phyloP scores from a whole-genome alignment of 1,140 invertebrate genomes.

The Globodera rostochiensis region DNA sequence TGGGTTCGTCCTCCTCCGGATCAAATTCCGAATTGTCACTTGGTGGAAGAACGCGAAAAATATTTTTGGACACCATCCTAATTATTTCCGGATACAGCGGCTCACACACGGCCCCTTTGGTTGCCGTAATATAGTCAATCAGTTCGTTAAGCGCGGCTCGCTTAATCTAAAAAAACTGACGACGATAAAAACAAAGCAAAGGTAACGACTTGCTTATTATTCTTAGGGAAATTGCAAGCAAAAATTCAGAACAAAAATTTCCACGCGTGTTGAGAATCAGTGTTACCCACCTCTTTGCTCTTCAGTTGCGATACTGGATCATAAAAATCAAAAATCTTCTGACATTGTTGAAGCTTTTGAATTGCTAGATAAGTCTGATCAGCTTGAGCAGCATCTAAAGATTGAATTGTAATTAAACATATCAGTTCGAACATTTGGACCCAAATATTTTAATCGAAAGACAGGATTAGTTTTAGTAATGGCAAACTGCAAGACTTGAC shows the following conservation, averaged over 20 bases:
- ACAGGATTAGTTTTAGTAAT: neutral
- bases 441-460: no score
- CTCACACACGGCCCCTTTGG: conserved; percentile 64
- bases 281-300: conserved; percentile 70
- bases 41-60: conserved; percentile 63
- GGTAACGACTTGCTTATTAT: no score
- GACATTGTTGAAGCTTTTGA: conserved; percentile 70
- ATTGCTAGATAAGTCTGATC: conserved; percentile 70
- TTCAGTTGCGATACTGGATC: conserved; percentile 67
- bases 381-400: conserved; percentile 77
- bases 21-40: conserved; percentile 65
- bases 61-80: conserved; percentile 65
- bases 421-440: no score
- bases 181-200: no score
- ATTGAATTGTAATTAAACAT: neutral
- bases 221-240: no score
- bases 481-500: neutral
- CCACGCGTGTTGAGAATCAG: no score
- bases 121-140: conserved; percentile 65
- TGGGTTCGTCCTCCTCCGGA: conserved; percentile 65
- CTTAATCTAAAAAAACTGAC: conserved; percentile 60
- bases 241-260: neutral
- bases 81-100: conserved; percentile 66
- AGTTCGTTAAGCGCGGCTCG: conserved; percentile 66
- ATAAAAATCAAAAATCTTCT: conserved; percentile 69